Conservation (phyloP, 2,797 vertebrate species). For the Arnoldichthys spilopterus region DNA sequence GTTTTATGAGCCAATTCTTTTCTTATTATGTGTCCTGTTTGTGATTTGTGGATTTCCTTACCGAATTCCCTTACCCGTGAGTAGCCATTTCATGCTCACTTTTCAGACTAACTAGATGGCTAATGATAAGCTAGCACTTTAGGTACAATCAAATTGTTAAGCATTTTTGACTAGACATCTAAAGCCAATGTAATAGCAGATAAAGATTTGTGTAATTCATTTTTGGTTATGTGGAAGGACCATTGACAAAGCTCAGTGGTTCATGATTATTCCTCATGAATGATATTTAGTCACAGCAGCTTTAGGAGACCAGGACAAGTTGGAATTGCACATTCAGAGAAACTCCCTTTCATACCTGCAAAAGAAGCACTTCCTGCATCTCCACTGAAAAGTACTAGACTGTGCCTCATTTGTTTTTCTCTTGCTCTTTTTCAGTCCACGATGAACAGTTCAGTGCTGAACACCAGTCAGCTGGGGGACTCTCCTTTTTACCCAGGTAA, state of each 20-base stretch:
- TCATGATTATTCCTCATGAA: background rate
- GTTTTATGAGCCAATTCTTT: conserved; percentile 41
- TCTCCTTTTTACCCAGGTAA: conserved; percentile 98
- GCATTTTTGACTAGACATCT: background rate
- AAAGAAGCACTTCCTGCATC: background rate
- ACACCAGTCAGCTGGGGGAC: conserved; percentile 91
- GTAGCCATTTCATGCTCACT: background rate
- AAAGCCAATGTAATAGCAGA: background rate
- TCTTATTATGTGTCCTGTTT: too few species aligned
- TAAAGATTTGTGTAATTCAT: too few species aligned
- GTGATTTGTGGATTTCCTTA: too few species aligned
- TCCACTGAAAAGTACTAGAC: background rate
- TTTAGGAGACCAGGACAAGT: background rate
- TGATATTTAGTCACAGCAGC: background rate
- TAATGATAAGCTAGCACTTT: too few species aligned
- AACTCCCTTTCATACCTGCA: background rate
- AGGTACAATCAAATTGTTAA: background rate
- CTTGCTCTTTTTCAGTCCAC: conserved; percentile 75
- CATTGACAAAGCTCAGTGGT: too few species aligned
- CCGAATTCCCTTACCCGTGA: background rate
- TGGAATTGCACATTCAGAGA: background rate
- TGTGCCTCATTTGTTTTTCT: background rate
- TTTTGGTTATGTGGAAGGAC: too few species aligned
- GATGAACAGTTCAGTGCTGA: conserved; percentile 87
- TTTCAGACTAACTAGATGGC: background rate